phyloP scores from a whole-genome alignment of 2,797 vertebrate species.

The Hypotaenidia okinawae region DNA sequence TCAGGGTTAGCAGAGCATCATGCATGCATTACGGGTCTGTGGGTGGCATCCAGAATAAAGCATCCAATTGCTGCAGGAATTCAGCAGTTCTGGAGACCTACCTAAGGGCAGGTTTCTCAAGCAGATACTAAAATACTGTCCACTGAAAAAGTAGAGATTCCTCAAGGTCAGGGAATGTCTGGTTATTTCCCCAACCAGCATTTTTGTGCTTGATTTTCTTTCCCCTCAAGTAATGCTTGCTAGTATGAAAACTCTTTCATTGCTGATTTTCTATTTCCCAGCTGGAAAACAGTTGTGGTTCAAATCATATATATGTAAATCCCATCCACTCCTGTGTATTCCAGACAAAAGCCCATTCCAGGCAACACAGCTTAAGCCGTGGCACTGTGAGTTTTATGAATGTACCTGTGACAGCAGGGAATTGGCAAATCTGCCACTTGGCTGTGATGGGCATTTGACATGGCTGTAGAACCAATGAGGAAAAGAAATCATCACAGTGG shows the following conservation, averaged over 20 bases:
- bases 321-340: not conserved
- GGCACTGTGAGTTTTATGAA: not conserved
- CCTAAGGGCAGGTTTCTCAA: not conserved
- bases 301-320: not conserved
- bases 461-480: not conserved
- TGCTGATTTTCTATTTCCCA: not conserved
- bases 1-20: not conserved
- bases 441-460: not conserved
- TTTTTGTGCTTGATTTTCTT: not conserved
- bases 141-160: not conserved
- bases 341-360: not conserved
- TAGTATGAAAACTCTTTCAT: not conserved
- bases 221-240: not conserved
- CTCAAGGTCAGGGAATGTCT: not conserved
- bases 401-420: not conserved
- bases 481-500: slow-evolving; percentile 13
- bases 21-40: accelerated
- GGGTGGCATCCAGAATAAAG: not conserved
- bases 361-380: not conserved
- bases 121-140: not conserved
- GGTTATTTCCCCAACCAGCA: not conserved
- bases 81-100: not conserved
- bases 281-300: not conserved
- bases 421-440: not conserved
- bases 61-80: not conserved